Base-by-base conservation (phyloP, 1,140 invertebrate species). In the Drosophila busckii region DNA sequence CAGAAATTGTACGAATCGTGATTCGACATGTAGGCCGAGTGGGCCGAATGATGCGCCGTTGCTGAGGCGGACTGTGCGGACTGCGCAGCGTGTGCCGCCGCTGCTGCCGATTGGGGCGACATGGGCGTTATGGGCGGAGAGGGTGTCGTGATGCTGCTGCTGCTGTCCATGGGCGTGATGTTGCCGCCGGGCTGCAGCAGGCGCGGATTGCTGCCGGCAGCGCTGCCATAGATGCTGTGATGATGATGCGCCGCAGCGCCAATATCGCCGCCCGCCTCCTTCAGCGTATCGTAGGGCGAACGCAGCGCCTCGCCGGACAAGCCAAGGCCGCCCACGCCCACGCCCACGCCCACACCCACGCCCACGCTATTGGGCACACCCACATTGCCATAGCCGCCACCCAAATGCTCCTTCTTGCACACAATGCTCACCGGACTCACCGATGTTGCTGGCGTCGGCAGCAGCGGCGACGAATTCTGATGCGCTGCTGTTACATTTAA, bases 361-460 rank as follows among this genome's bases (percentile, higher is more conserved):
- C 23, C 42, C 2, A 13, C 35, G 9, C 28, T 19, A n/a, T n/a
- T n/a, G 55, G 34, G 17, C 48, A 17, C 56, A 3, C 53, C 42
- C 2, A 29, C 35, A 7, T 41, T 44, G 0, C 73, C 70, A 4
- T 89, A 89, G 12, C 86, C 87, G 42, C 87, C 88, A 2, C 75
- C 64, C 7, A 89, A 68, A 23, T 88, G 84, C 64, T 91, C 90
- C 59, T 91, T 91, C 61, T 91, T 91, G 73, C 90, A 91, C 1
- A 91, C 90, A n/a, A 91, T 90, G 54, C 90, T 91, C 4, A 90
- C 90, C 1, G 90, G 90, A 70, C 90, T 91, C n/a, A 91, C 90
- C 1, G 90, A 90, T 2, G 90, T 90, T 5, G 90, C 89, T 6
- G 90, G 90, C 10, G 90, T 91, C 10, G 90, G 90, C 9, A 91